phyloP scores from a whole-genome alignment of 2,113 vertebrate species.

The Synchiropus splendidus region DNA sequence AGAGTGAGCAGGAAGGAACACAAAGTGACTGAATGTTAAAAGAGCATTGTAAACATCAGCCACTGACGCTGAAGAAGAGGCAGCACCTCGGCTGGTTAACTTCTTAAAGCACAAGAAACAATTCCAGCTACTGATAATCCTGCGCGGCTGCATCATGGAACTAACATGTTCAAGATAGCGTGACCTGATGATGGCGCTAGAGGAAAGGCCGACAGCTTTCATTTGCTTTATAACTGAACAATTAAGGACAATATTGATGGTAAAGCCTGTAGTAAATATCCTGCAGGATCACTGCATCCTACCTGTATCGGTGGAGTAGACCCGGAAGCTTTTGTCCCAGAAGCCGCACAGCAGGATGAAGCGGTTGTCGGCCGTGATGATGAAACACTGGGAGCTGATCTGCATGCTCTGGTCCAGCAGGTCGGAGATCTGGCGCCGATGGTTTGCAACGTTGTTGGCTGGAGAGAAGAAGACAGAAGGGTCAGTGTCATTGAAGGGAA shows the following conservation, averaged over 20 bases:
- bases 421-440: constrained; percentile 91
- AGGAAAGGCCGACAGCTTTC: constrained; percentile 24
- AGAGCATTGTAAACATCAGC: background rate
- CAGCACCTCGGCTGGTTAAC: background rate
- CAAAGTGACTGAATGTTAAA: background rate
- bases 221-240: too few species aligned
- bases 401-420: constrained; percentile 96
- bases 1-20: too few species aligned
- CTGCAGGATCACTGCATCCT: too few species aligned
- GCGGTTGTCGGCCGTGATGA: constrained; percentile 92
- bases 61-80: background rate
- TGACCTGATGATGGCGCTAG: constrained; percentile 36
- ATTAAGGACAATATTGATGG: too few species aligned
- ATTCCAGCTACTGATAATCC: too few species aligned
- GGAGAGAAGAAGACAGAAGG: constrained; percentile 1
- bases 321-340: constrained; percentile 98
- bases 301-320: constrained; percentile 96
- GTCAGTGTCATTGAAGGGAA: too few species aligned
- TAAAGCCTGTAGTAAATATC: too few species aligned
- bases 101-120: too few species aligned
- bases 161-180: too few species aligned
- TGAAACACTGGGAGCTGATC: constrained; percentile 90
- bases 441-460: constrained; percentile 82
- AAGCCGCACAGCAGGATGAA: constrained; percentile 92
- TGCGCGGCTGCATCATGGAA: too few species aligned